These are phyloP conservation scores for Odontothrips loti DNA, from an alignment of 2,888 invertebrate genomes.

Conservation along the genomic window DNA sequence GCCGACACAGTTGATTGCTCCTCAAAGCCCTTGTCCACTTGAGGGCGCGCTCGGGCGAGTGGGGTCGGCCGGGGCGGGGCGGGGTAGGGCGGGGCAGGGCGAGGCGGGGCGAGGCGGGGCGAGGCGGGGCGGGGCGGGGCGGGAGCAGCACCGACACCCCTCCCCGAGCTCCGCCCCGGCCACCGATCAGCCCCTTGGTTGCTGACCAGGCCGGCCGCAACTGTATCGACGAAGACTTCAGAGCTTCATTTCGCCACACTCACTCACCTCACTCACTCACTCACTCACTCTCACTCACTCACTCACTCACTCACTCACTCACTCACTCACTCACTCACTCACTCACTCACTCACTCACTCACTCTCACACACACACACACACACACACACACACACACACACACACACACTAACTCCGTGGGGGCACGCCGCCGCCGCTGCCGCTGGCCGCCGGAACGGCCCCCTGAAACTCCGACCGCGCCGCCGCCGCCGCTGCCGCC, in stretches of 20 bases:
- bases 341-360: background rate
- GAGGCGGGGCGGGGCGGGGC: background rate
- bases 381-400: too few species aligned
- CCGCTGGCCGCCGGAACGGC: too few species aligned
- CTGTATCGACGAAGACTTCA: background rate
- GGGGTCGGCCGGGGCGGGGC: background rate
- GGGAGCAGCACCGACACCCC: background rate
- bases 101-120: background rate
- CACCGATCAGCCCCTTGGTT: background rate
- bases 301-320: background rate
- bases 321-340: background rate
- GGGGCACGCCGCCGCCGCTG: too few species aligned
- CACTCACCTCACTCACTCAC: background rate
- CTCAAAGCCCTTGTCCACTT: constrained; percentile 19
- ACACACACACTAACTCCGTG: too few species aligned
- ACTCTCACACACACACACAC: too few species aligned
- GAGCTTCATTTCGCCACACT: background rate
- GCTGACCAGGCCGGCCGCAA: background rate
- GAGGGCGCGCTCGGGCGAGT: background rate
- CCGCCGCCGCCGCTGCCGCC: background rate
- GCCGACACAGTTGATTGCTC: constrained; percentile 18
- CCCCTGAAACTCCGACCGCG: too few species aligned
- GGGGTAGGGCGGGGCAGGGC: background rate
- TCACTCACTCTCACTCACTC: background rate
- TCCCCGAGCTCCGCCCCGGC: background rate